phyloP scores from a whole-genome alignment of 2,888 invertebrate species.

The Seira musarum region DNA sequence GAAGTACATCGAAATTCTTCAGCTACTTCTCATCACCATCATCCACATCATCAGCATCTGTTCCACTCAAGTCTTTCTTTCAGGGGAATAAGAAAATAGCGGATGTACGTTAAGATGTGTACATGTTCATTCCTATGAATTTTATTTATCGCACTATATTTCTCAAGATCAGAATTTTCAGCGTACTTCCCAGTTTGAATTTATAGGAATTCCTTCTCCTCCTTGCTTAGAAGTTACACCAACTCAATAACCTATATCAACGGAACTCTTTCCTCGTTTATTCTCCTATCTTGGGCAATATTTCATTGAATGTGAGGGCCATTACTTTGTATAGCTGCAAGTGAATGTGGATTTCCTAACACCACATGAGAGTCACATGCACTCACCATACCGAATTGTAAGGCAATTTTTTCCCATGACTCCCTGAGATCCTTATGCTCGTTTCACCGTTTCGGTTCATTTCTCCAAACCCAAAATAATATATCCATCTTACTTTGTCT shows the following conservation, averaged over 20 bases:
- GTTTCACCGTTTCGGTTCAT: conserved; percentile 55
- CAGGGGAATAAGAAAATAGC: background rate
- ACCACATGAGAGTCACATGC: conserved; percentile 30
- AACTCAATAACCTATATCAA: background rate
- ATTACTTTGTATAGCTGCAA: conserved; percentile 24
- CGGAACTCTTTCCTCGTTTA: conserved; percentile 8
- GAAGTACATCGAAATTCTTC: conserved; percentile 45
- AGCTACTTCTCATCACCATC: conserved; percentile 35
- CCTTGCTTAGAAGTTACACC: background rate
- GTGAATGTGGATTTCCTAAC: conserved; percentile 19
- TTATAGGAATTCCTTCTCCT: background rate
- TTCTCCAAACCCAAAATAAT: conserved; percentile 41
- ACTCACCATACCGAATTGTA: background rate
- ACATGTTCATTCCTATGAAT: too few species aligned
- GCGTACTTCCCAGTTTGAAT: conserved; percentile 13
- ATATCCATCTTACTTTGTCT: conserved; percentile 24
- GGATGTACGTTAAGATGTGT: background rate
- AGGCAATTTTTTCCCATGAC: conserved; percentile 52
- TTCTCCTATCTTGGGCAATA: conserved; percentile 45
- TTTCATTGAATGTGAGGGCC: conserved; percentile 48
- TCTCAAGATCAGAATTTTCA: conserved; percentile 1
- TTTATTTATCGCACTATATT: conserved; percentile 3
- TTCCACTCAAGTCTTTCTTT: conserved; percentile 1
- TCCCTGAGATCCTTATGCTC: conserved; percentile 38
- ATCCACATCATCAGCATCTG: conserved; percentile 28